Evolutionary conservation across 2,888 invertebrate species (phyloP), one percentile per base, ranked within the genome.

Genomic region (Lissonota sp.): DNA sequence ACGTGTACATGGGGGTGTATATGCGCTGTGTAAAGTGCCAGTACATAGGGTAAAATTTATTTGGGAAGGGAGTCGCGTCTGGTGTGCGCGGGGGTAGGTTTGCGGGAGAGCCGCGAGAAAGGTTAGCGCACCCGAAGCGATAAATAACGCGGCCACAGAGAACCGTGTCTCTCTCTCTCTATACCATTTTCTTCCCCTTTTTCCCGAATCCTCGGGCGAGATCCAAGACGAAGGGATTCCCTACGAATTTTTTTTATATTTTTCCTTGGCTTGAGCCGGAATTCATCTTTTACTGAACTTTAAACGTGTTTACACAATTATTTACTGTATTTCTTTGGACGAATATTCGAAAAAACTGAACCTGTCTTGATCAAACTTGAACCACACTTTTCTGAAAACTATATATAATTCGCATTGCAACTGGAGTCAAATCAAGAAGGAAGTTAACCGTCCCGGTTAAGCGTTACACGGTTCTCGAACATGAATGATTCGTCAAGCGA

Each of bases 1-100:
- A 69, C 69, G 12, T 60, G 46, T 58, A 63, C 57, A 26, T 76
- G 57, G 8, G 10, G 40, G 49, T 57, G 37, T 12, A 60, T 57
- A 53, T 60, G 12, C 16, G 53, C 57, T 51, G 70, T 74, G 44
- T 70, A 70, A 70, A 53, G 58, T 58, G n/a, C 60, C 39, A 37
- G 70, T 75, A 79, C 70, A 70, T 71, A 66, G 70, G 40, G 53
- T 51, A 40, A 71, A 80, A 80, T 75, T 80, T 80, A 75, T 80
- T 66, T 70, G 66, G 39, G 53, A 77, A 16, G 66, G n/a, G 70
- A 66, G 71, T 71, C 71, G 75, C 70, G 79, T 80, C 74, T 80
- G 75, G 74, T 70, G 49, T 51, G 71, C n/a, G n/a, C n/a, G n/a
- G n/a, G n/a, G n/a, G n/a, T n/a, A n/a, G n/a, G 64, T 70, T 71